A percentile compares a stretch with the other conserved stretches of the same genome.
Conservation (phyloP, 1,140 invertebrate genomes). For the Hesperophylax magnus region DNA sequence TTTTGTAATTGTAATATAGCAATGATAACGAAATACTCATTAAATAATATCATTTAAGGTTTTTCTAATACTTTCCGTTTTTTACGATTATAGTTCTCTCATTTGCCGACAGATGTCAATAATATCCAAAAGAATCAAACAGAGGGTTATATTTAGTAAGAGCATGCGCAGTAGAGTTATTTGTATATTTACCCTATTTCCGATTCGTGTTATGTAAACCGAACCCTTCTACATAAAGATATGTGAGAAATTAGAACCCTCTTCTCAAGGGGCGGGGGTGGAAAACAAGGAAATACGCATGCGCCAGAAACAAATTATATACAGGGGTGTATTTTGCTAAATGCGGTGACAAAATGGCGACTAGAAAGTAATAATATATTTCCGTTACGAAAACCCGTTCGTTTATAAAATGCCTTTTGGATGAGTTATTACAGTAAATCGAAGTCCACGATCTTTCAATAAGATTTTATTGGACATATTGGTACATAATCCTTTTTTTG, state of each 20-base stretch:
- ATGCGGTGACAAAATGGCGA: slow-evolving; percentile 54
- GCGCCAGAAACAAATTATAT: slow-evolving; percentile 34
- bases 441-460: too few relatives aligned
- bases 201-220: slow-evolving; percentile 43
- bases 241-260: slow-evolving; percentile 54
- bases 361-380: slow-evolving; percentile 20
- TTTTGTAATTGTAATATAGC: too few relatives aligned
- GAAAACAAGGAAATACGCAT: slow-evolving; percentile 31
- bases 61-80: background rate
- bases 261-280: slow-evolving; percentile 1
- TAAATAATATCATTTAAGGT: too few relatives aligned
- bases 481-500: too few relatives aligned
- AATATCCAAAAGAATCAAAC: slow-evolving; percentile 3
- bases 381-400: too few relatives aligned
- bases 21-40: too few relatives aligned
- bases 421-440: too few relatives aligned
- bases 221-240: slow-evolving; percentile 57
- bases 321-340: slow-evolving; percentile 39
- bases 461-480: too few relatives aligned
- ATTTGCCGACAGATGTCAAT: slow-evolving; percentile 21
- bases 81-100: background rate
- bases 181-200: slow-evolving; percentile 40
- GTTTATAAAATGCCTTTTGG: too few relatives aligned
- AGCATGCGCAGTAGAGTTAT: slow-evolving; percentile 27
- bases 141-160: background rate